Conservation (phyloP, 1,140 invertebrate genomes). For the Panulirus ornatus region DNA sequence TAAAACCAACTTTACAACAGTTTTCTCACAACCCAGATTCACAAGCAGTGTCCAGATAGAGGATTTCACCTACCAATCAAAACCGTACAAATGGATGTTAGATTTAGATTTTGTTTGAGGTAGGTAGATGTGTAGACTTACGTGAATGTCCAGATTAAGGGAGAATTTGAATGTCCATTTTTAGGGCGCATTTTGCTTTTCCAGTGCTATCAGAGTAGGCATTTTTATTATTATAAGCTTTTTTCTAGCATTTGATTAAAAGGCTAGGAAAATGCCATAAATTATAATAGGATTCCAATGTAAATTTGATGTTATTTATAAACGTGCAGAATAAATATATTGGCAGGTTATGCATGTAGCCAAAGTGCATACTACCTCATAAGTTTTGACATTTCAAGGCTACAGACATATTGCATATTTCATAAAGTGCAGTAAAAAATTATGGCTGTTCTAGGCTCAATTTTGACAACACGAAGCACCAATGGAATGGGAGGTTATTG, state of each 20-base stretch:
- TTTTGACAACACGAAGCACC: neutral
- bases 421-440: neutral
- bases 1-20: neutral
- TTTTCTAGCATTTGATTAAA: neutral
- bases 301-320: neutral
- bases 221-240: neutral
- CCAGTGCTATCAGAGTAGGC: neutral
- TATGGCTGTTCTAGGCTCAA: no score
- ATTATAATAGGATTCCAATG: neutral
- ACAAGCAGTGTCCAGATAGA: conserved; percentile 10
- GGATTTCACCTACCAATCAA: conserved; percentile 12
- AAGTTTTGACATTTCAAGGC: neutral
- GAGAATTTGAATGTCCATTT: neutral
- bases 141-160: neutral
- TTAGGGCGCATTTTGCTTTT: no score
- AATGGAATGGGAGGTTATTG: neutral
- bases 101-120: conserved; percentile 3
- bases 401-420: neutral
- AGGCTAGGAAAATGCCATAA: neutral
- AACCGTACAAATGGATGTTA: conserved; percentile 20
- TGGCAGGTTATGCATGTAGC: conserved; percentile 8
- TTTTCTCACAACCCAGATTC: conserved; percentile 8
- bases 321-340: no score
- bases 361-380: conserved; percentile 3
- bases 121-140: neutral